Conservation (phyloP, 2,113 vertebrate species). For the Chlamydotis undulata region DNA sequence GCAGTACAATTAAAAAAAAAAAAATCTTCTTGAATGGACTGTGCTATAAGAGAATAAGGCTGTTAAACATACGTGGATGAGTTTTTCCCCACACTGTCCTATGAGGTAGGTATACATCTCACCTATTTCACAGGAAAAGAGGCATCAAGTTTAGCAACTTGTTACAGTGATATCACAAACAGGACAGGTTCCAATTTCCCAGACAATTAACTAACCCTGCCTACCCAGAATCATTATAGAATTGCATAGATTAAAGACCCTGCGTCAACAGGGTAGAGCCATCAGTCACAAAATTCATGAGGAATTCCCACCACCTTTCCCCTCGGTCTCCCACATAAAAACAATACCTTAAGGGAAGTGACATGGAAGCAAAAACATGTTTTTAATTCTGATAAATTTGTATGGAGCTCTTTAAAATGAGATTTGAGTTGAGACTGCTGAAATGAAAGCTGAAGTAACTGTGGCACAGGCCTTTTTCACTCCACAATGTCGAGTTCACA, state of each 20-base stretch:
- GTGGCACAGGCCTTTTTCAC: neutral
- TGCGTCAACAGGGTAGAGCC: neutral
- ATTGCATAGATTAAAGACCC: neutral
- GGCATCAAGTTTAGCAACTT: neutral
- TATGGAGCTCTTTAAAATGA: neutral
- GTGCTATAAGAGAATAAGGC: neutral
- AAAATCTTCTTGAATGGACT: neutral
- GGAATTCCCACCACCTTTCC: neutral
- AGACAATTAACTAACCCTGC: neutral
- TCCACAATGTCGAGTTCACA: rapidly evolving
- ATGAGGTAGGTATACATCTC: neutral
- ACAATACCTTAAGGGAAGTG: neutral
- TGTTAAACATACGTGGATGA: neutral
- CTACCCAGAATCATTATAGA: neutral
- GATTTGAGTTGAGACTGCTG: neutral
- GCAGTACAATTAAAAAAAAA: neutral
- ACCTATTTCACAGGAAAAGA: neutral
- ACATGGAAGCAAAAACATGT: neutral
- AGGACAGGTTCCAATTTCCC: neutral
- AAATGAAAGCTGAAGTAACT: neutral
- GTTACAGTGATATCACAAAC: neutral
- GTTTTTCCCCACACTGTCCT: neutral
- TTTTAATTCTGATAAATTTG: neutral
- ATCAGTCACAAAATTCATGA: neutral
- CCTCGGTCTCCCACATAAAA: neutral